Percentiles rank a stretch among this genome's conserved stretches.
These are phyloP conservation scores for Aspidoscelis tigris DNA, from an alignment of 2,113 vertebrate species.

Conservation along the genomic window DNA sequence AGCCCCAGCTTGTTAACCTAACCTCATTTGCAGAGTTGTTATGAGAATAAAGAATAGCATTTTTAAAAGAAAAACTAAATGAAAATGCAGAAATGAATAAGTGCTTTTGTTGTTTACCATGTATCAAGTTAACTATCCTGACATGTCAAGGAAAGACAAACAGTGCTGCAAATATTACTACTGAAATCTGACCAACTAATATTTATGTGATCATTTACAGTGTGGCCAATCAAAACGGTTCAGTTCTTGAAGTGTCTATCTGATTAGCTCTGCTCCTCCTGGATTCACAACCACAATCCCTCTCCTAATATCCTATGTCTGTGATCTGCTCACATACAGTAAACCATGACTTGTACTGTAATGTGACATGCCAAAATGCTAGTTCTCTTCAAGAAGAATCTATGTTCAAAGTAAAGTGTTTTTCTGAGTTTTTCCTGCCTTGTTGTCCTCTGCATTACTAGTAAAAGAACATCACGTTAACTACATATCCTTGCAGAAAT, in stretches of 20 bases:
- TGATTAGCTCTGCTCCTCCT: neutral
- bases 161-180: neutral
- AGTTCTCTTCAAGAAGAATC: too few species aligned
- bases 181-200: neutral
- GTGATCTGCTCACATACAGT: neutral
- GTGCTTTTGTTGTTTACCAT: neutral
- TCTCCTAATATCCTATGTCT: neutral
- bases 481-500: constrained; percentile 1
- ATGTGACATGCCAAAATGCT: neutral
- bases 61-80: too few species aligned
- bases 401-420: too few species aligned
- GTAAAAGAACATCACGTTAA: neutral
- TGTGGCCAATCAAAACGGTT: neutral
- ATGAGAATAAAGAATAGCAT: too few species aligned
- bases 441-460: neutral
- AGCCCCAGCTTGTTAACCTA: too few species aligned
- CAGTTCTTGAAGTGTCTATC: neutral
- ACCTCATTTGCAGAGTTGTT: too few species aligned
- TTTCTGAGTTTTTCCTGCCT: neutral
- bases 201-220: neutral
- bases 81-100: too few species aligned
- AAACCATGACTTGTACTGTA: neutral
- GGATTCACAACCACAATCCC: neutral
- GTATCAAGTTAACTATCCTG: neutral
- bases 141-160: neutral